Base-by-base conservation (phyloP, 1,140 invertebrate genomes). In the Mercenaria mercenaria region DNA sequence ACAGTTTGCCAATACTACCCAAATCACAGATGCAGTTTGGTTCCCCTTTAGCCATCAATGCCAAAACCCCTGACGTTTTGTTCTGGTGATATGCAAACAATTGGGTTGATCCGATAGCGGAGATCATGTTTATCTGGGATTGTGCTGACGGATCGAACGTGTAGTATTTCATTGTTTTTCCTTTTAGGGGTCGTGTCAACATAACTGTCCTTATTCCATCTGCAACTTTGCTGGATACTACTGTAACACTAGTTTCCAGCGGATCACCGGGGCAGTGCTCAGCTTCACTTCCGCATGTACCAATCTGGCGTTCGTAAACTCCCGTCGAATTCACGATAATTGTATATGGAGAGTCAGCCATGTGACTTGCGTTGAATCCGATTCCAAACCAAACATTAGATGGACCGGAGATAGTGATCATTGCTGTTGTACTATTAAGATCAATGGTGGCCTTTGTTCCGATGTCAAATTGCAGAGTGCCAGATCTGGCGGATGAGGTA, bases 251-350 rank as follows among this genome's bases (percentile, higher is more conserved):
- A 8, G 4, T 64, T 34, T 50, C 23, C 6, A 91, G 61, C 20
- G 80, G n/a, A 77, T 84, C 81, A 26, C 90, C 90, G 1, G 90
- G 90, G 59, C 90, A 91, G 37, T 91, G 90, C 79, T 91, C 90
- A 52, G 84, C 90, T 37, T 91, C 90, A 43, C 90, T 91, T n/a
- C n/a, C n/a, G n/a, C n/a, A n/a, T n/a, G n/a, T n/a, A n/a, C n/a
- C n/a, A n/a, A n/a, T n/a, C n/a, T 91, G 79, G 0, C 84, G 43
- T 37, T 91, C 90, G 26, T 88, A 76, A 0, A 88, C 90, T 15
- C 84, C 80, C n/a, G 77, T 77, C 4, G 90, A 91, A 59, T 91
- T 91, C 8, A 88, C 74, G 20, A 91, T 88, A n/a, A n/a, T n/a
- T n/a, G n/a, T n/a, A n/a, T n/a, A n/a, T n/a, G n/a, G n/a, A n/a